Percentiles rank a stretch among this genome's conserved stretches.
Conservation (phyloP, 2,888 invertebrate species). For the Noctuana brunneofusca region DNA sequence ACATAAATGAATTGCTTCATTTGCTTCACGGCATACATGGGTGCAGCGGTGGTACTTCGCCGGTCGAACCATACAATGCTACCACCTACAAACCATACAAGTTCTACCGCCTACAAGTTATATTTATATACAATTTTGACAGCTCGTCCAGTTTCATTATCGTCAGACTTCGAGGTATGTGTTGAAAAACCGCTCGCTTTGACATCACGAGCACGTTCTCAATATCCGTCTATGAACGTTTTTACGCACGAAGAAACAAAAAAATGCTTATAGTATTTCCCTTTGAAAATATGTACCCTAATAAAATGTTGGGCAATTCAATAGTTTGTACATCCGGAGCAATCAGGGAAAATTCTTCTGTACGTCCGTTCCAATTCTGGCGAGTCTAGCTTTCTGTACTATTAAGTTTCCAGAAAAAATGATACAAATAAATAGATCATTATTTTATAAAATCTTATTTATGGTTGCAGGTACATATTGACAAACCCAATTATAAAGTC, state of each 20-base stretch:
- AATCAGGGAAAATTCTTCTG: slow-evolving; percentile 13
- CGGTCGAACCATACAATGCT: no score
- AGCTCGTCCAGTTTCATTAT: not conserved
- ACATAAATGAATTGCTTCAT: no score
- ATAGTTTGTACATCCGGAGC: slow-evolving; percentile 6
- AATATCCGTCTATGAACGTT: slow-evolving; percentile 22
- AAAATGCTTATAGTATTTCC: slow-evolving; percentile 16
- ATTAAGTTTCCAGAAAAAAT: not conserved
- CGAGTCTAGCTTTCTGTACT: not conserved
- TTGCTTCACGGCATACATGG: no score
- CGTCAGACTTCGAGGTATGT: not conserved
- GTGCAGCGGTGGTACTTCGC: no score
- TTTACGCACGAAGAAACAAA: slow-evolving; percentile 4
- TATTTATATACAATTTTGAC: not conserved
- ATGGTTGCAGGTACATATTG: slow-evolving; percentile 58
- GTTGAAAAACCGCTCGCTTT: not conserved
- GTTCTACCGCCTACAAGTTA: no score
- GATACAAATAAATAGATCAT: not conserved
- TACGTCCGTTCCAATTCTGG: slow-evolving; percentile 5
- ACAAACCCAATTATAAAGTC: slow-evolving; percentile 84
- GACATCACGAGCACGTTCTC: slow-evolving; percentile 20
- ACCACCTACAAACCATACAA: no score
- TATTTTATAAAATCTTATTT: not conserved
- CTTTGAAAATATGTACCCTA: slow-evolving; percentile 12
- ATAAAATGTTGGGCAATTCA: slow-evolving; percentile 13